phyloP scores from a whole-genome alignment of 2,113 vertebrate species.

The Neoarius graeffei region DNA sequence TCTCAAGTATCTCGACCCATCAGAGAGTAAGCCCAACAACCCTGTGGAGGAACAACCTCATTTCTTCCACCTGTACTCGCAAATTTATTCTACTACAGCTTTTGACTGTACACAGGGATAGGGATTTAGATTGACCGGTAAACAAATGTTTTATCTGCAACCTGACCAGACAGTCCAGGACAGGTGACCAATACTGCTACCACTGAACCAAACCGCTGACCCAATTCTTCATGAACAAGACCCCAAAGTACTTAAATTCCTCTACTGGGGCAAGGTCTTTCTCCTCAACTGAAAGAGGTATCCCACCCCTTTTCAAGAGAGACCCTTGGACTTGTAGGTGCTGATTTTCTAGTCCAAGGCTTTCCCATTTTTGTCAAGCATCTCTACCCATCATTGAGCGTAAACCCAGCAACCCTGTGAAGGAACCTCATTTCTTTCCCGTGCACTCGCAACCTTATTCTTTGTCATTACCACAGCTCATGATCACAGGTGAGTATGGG shows the following conservation, averaged over 20 bases:
- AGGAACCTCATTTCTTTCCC: neutral
- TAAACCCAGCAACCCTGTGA: neutral
- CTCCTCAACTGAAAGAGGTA: neutral
- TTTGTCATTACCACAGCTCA: neutral
- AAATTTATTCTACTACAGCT: too few relatives aligned
- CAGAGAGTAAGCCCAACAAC: too few relatives aligned
- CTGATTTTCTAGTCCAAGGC: neutral
- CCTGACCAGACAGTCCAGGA: neutral
- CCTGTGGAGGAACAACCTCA: too few relatives aligned
- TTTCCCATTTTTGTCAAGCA: neutral
- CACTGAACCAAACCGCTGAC: neutral
- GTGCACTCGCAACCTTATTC: neutral
- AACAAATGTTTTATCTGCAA: too few relatives aligned
- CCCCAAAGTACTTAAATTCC: neutral
- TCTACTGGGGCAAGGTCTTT: neutral
- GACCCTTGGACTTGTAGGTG: neutral
- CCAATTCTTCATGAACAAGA: neutral
- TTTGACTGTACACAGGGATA: too few relatives aligned
- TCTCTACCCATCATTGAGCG: neutral
- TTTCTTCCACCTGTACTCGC: too few relatives aligned
- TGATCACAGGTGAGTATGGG: neutral
- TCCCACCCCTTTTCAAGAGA: neutral
- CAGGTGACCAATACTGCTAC: neutral
- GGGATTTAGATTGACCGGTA: too few relatives aligned
- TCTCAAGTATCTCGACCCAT: too few relatives aligned